Base-by-base conservation (phyloP, 2,797 vertebrate species). In the Sebastes cheni region DNA sequence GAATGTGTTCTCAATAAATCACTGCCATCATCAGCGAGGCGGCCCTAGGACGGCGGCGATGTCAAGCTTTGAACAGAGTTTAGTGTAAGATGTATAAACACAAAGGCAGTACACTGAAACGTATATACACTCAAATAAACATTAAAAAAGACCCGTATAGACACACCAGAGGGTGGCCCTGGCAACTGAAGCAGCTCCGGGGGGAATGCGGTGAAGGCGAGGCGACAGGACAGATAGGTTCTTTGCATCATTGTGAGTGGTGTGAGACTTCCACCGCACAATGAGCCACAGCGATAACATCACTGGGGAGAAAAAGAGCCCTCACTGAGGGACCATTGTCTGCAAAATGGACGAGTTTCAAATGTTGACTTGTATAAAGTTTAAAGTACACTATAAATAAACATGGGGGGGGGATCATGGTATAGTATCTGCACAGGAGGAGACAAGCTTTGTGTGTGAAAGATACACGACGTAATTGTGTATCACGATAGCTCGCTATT, bases 1-100 rank as follows among this genome's bases (percentile, higher is more conserved):
- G 80, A 91, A 93, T 91, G 77, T 72, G 82, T 88, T 86, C 86
- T 85, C 88, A 90, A 95, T 95, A 92, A 92, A 94, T 95, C 93
- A 93, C 85, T 82, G 82, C 84, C 84, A 87, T 87, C 86, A 76
- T 85, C 60, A 66, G 78, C 81, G 13, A 23, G 56, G 78, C 62
- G 39, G 60, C 79, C 20, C 76, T 55, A 73, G 85, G 80, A 92
- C 75, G 27, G 81, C 81, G 81, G 81, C 81, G 81, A 85, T 82
- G 89, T 90, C 83, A 86, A 82, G 86, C 84, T 87, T 88, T 86
- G 61, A 82, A 82, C n/a, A 83, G 77, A 85, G 79, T 79, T 86
- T 83, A 34, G 22, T 54, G 76, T 81, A 65, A 72, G 55, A 84
- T 74, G 77, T 79, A 61, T 64, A 73, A 79, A 81, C 80, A 81